These are phyloP conservation scores for Albula glossodonta DNA, from an alignment of 2,113 vertebrate genomes.

Conservation along the genomic window DNA sequence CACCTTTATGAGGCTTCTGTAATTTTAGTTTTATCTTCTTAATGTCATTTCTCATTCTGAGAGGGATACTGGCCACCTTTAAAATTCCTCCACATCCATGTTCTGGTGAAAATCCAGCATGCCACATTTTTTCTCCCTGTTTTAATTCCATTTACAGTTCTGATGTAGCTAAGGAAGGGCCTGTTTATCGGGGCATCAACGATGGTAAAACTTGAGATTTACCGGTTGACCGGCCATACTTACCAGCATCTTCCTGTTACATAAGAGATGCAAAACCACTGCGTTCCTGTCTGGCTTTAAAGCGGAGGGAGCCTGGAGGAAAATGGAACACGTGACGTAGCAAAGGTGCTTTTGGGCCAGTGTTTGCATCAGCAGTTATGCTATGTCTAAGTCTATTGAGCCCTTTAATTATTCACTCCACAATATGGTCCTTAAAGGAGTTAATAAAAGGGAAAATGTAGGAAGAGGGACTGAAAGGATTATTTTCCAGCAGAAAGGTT, in stretches of 20 bases:
- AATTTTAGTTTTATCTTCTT: neutral
- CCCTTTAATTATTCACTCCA: slow-evolving; percentile 18
- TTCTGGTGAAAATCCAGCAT: neutral
- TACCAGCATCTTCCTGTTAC: neutral
- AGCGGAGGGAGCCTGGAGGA: neutral
- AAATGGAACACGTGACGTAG: neutral
- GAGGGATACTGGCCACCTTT: neutral
- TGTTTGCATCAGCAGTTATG: slow-evolving; percentile 5
- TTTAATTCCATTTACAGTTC: neutral
- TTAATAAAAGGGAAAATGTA: neutral
- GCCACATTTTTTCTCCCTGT: neutral
- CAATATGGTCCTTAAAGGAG: neutral
- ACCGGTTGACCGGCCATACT: neutral
- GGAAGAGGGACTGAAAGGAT: neutral
- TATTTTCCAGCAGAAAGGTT: neutral
- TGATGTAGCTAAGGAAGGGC: neutral
- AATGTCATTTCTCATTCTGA: neutral
- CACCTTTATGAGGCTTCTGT: slow-evolving; percentile 5
- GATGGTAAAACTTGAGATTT: neutral
- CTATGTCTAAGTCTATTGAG: neutral
- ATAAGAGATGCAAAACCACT: neutral
- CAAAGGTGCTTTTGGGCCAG: neutral
- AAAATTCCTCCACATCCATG: neutral
- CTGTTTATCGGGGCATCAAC: neutral
- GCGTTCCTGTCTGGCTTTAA: neutral